phyloP scores from a whole-genome alignment of 2,888 invertebrate species.

The Hemaris fuciformis region DNA sequence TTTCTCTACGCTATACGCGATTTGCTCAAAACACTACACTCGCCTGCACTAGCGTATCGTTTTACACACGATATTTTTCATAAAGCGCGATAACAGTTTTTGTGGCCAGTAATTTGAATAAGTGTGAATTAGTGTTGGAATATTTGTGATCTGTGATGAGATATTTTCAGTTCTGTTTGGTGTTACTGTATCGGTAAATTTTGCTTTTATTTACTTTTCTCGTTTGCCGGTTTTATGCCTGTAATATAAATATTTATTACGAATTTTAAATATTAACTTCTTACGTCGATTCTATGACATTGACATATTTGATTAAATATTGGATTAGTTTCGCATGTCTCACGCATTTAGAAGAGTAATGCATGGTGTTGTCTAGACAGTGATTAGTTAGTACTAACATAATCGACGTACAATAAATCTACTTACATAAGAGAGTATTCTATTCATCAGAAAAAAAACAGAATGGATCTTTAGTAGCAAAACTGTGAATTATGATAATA shows the following conservation, averaged over 20 bases:
- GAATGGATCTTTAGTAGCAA: too few relatives aligned
- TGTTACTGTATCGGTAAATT: constrained; percentile 64
- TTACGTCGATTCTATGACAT: not conserved
- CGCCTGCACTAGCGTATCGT: constrained; percentile 57
- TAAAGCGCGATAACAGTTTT: constrained; percentile 11
- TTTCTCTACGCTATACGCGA: constrained; percentile 58
- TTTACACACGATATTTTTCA: constrained; percentile 49
- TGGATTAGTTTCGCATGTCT: not conserved
- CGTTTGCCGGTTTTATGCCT: not conserved
- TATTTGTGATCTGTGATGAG: constrained; percentile 48
- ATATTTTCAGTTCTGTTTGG: constrained; percentile 67
- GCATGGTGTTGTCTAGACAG: not conserved
- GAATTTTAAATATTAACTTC: too few relatives aligned
- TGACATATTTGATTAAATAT: not conserved
- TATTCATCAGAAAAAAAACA: too few relatives aligned
- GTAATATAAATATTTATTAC: too few relatives aligned
- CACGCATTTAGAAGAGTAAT: not conserved
- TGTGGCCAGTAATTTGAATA: not conserved
- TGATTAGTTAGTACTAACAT: too few relatives aligned
- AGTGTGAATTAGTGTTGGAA: constrained; percentile 17
- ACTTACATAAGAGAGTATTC: not conserved
- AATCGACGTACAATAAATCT: not conserved
- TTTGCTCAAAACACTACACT: constrained; percentile 69
- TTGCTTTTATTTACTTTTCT: not conserved
- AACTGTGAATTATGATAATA: too few relatives aligned